Percentiles rank a stretch among this genome's conserved stretches.
These are phyloP conservation scores for Lutjanus campechanus DNA, from an alignment of 2,797 vertebrate genomes.

Conservation along the genomic window DNA sequence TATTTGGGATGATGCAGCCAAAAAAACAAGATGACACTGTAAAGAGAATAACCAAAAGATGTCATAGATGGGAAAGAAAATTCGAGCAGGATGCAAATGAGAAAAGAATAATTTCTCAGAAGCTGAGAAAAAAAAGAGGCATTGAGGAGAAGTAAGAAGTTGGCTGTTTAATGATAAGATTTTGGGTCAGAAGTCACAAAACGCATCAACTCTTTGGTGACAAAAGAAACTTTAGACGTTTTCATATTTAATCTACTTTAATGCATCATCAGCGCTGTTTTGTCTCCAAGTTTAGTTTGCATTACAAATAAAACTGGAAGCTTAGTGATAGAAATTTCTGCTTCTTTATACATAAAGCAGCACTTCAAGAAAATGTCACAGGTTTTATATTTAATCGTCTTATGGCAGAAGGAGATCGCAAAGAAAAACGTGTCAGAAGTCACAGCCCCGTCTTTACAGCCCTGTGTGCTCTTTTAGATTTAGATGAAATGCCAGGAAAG, in stretches of 20 bases:
- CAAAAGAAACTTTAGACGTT: conserved; percentile 30
- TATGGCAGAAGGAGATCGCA: background rate
- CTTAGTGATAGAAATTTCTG: background rate
- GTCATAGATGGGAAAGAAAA: background rate
- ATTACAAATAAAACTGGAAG: conserved; percentile 32
- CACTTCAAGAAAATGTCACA: background rate
- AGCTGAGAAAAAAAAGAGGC: conserved; percentile 2
- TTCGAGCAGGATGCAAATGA: background rate
- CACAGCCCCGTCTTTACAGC: background rate
- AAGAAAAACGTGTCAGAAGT: background rate
- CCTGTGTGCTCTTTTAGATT: conserved; percentile 13
- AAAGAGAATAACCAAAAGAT: background rate
- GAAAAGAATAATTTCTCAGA: background rate
- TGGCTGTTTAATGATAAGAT: conserved; percentile 13
- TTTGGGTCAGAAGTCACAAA: background rate
- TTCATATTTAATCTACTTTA: conserved; percentile 18
- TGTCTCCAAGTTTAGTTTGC: background rate
- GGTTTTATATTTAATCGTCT: background rate
- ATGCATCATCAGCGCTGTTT: conserved; percentile 1
- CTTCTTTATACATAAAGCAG: background rate
- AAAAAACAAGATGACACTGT: background rate
- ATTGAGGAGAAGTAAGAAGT: background rate
- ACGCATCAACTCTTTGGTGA: conserved; percentile 33
- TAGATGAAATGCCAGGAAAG: background rate
- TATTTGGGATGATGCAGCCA: background rate